Conservation (phyloP, 37 sponge, comb jelly and placozoan genomes). For the Ianthella basta region DNA sequence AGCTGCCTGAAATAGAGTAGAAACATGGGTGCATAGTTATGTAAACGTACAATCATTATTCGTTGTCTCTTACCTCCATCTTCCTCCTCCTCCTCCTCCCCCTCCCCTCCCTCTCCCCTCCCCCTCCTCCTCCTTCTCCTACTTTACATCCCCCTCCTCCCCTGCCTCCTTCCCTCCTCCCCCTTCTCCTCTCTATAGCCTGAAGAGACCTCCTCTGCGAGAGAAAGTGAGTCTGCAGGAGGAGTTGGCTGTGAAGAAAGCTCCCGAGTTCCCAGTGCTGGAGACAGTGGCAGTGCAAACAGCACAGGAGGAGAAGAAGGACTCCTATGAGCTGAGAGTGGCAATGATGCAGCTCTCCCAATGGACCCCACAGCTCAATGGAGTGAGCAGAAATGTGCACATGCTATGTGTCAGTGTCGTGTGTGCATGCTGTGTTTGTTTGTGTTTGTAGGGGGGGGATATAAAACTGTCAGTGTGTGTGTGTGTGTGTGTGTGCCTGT, state of each 20-base stretch:
- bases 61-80: not conserved
- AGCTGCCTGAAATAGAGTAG: too few relatives aligned
- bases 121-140: too few relatives aligned
- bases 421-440: too few relatives aligned
- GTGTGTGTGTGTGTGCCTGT: too few relatives aligned
- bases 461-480: too few relatives aligned
- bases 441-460: too few relatives aligned
- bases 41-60: too few relatives aligned
- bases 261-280: conserved; percentile 3
- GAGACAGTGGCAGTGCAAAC: not conserved
- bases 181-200: not conserved
- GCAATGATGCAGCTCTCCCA: not conserved
- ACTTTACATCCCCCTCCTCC: too few relatives aligned
- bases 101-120: not conserved
- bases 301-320: not conserved
- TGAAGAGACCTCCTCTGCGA: not conserved
- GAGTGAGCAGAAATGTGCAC: not conserved
- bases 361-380: not conserved
- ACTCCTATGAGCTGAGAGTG: not conserved
- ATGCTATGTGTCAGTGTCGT: not conserved
- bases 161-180: too few relatives aligned
- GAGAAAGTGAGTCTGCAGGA: not conserved
- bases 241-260: not conserved
- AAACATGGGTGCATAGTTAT: too few relatives aligned
- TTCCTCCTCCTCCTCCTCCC: not conserved